Conservation (phyloP, 1,140 invertebrate species). For the Anagrus nilaparvatae region DNA sequence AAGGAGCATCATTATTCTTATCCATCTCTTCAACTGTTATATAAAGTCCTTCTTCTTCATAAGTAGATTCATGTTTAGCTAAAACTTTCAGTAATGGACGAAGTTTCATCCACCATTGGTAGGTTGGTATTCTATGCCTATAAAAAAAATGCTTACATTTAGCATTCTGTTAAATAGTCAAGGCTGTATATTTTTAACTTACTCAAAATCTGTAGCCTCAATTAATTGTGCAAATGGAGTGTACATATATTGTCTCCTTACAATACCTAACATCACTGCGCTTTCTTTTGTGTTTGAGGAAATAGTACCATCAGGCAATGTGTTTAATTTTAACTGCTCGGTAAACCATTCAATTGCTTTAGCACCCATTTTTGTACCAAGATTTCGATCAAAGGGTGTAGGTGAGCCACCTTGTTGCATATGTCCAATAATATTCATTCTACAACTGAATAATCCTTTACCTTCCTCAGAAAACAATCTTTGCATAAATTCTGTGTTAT, state of each 20-base stretch:
- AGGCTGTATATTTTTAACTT: too few relatives aligned
- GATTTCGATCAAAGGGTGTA: conserved; percentile 95
- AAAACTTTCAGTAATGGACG: conserved; percentile 90
- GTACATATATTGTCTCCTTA: conserved; percentile 83
- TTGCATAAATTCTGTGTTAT: conserved; percentile 95
- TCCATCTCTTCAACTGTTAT: conserved; percentile 67
- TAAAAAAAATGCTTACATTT: too few relatives aligned
- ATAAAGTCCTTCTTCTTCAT: conserved; percentile 83
- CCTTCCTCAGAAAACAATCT: conserved; percentile 94
- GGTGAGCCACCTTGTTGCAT: conserved; percentile 98
- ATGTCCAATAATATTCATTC: conserved; percentile 89
- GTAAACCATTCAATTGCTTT: conserved; percentile 86
- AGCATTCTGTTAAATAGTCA: too few relatives aligned
- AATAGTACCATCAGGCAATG: conserved; percentile 48
- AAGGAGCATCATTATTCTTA: conserved; percentile 29
- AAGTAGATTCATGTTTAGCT: conserved; percentile 92
- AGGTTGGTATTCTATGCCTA: conserved; percentile 83
- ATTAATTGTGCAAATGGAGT: conserved; percentile 81
- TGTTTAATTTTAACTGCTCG: conserved; percentile 57
- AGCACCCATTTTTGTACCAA: conserved; percentile 96
- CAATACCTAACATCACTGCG: conserved; percentile 77
- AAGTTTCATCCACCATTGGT: conserved; percentile 98
- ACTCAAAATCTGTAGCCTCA: conserved; percentile 85
- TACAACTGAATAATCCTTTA: conserved; percentile 86
- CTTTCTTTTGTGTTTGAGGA: conserved; percentile 53